Percentiles rank a stretch among this genome's conserved stretches.
Evolutionary conservation across 2,888 invertebrate species (phyloP).

Genomic region (Phragmatobia fuliginosa): DNA sequence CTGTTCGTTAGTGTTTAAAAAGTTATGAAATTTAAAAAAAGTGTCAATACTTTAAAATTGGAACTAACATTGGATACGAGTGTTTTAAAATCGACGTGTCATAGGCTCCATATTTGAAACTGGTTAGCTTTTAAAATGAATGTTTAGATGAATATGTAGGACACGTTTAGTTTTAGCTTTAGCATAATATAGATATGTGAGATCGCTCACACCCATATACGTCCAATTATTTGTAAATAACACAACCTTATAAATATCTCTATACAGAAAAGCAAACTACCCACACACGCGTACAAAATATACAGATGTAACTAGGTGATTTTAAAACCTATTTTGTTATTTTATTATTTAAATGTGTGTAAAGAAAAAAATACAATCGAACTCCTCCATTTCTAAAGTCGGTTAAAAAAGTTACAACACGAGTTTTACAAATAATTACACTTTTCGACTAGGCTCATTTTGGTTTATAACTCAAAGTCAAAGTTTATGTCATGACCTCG

Average conservation of each 20-base stretch:
- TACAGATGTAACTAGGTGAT: background rate
- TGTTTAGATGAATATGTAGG: constrained; percentile 20
- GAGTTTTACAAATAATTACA: too few relatives aligned
- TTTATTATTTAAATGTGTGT: background rate
- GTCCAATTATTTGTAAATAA: background rate
- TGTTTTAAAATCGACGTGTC: constrained; percentile 9
- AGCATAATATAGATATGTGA: background rate
- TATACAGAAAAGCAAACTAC: background rate
- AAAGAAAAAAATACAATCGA: too few relatives aligned
- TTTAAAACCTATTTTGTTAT: background rate
- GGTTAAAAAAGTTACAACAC: too few relatives aligned
- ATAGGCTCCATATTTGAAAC: background rate
- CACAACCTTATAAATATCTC: too few relatives aligned
- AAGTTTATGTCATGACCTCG: background rate
- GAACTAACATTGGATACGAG: background rate
- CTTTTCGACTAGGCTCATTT: too few relatives aligned
- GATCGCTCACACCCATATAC: background rate
- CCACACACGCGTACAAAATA: background rate
- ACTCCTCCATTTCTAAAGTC: too few relatives aligned
- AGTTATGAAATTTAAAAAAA: background rate
- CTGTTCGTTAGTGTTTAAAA: background rate
- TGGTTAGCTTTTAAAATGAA: background rate
- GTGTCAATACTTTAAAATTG: background rate
- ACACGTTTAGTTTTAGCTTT: background rate
- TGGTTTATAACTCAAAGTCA: background rate